Evolutionary conservation across 1,140 invertebrate species (phyloP).

Genomic region (Platyura marginata): DNA sequence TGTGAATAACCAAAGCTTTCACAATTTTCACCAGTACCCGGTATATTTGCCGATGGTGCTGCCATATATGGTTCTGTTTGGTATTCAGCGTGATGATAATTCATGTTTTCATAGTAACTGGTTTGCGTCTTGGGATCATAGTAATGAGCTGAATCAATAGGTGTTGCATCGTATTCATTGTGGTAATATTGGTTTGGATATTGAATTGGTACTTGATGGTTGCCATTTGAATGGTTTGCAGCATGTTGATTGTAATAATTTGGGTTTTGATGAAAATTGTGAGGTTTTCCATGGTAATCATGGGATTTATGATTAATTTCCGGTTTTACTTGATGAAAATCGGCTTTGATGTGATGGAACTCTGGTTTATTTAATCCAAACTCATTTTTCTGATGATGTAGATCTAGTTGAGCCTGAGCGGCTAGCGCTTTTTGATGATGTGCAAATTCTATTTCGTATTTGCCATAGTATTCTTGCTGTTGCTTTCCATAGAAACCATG

Average conservation of each 20-base stretch:
- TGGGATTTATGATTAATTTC: slow-evolving; percentile 2
- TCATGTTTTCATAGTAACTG: slow-evolving; percentile 16
- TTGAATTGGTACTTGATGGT: slow-evolving; percentile 2
- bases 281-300: slow-evolving; percentile 8
- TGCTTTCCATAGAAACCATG: slow-evolving; percentile 17
- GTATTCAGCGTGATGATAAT: background rate
- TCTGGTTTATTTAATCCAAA: background rate
- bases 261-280: slow-evolving; percentile 10
- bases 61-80: background rate
- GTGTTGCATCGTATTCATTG: slow-evolving; percentile 2
- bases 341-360: slow-evolving; percentile 1
- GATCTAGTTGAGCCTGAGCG: background rate
- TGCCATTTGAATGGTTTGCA: slow-evolving; percentile 6
- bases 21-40: background rate
- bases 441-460: slow-evolving; percentile 21
- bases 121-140: slow-evolving; percentile 14
- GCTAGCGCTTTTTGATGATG: slow-evolving; percentile 3
- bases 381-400: slow-evolving; percentile 1
- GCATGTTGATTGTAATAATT: slow-evolving; percentile 15
- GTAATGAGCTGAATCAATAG: slow-evolving; percentile 10
- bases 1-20: background rate
- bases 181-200: slow-evolving; percentile 4
- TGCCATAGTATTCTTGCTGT: slow-evolving; percentile 18
- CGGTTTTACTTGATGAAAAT: background rate
- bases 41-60: background rate